Conservation (phyloP, 2,888 invertebrate species). For the Odontomyia ornata region DNA sequence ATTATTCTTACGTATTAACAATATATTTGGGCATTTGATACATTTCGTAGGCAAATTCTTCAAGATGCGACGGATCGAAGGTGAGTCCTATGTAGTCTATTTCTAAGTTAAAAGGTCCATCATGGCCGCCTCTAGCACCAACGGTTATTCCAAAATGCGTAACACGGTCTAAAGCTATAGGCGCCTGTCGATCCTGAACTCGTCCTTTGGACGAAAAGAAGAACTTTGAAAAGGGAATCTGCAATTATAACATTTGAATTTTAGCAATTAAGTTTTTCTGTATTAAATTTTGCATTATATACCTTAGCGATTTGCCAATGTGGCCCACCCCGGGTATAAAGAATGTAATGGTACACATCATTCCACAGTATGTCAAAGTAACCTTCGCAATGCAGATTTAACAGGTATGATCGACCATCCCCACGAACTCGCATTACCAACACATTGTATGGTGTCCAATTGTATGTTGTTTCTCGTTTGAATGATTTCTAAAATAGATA, state of each 20-base stretch:
- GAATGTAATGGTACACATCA: constrained; percentile 83
- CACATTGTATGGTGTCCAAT: constrained; percentile 83
- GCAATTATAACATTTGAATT: constrained; percentile 59
- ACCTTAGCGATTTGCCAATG: constrained; percentile 96
- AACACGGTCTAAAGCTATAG: constrained; percentile 70
- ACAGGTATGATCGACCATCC: constrained; percentile 89
- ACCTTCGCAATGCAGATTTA: constrained; percentile 81
- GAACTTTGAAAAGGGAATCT: constrained; percentile 96
- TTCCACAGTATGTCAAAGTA: constrained; percentile 88
- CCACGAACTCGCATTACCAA: constrained; percentile 83
- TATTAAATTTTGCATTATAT: constrained; percentile 49
- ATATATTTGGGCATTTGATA: constrained; percentile 78
- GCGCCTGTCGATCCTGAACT: constrained; percentile 81
- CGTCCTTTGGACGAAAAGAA: constrained; percentile 82
- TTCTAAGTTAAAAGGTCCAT: constrained; percentile 88
- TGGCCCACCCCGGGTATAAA: constrained; percentile 96
- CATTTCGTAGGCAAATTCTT: constrained; percentile 94
- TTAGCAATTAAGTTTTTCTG: too few species aligned
- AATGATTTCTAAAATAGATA: constrained; percentile 79
- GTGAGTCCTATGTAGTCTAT: constrained; percentile 92
- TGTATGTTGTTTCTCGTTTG: constrained; percentile 72
- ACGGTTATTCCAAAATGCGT: constrained; percentile 84
- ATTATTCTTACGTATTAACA: constrained; percentile 67
- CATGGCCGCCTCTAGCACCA: constrained; percentile 74
- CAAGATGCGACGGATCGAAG: constrained; percentile 79